Percentiles rank a stretch among this genome's conserved stretches.
These are phyloP conservation scores for Heterodera carotae DNA, from an alignment of 1,140 invertebrate species.

Conservation along the genomic window DNA sequence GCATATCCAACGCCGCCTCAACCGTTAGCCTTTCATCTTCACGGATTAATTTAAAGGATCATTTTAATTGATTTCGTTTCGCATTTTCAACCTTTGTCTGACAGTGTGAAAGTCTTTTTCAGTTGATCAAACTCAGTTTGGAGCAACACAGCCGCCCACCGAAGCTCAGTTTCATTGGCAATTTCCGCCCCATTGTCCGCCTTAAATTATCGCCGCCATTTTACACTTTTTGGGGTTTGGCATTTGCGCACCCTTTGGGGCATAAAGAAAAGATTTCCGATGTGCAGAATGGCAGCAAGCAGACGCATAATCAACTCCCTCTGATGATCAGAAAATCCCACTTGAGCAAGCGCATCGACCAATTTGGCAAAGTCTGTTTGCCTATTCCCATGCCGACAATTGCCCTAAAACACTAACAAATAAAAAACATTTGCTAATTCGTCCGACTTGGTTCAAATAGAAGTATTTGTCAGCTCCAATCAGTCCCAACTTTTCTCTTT, in stretches of 20 bases:
- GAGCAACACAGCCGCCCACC: slow-evolving; percentile 39
- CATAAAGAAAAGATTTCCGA: slow-evolving; percentile 43
- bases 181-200: slow-evolving; percentile 35
- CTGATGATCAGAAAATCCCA: slow-evolving; percentile 43
- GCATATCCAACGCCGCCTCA: slow-evolving; percentile 39
- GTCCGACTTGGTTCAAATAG: slow-evolving; percentile 46
- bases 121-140: slow-evolving; percentile 40
- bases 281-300: slow-evolving; percentile 37
- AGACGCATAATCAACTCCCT: slow-evolving; percentile 39
- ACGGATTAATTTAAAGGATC: neutral
- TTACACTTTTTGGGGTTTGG: neutral
- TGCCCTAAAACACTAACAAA: slow-evolving; percentile 32
- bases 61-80: neutral
- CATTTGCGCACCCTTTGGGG: slow-evolving; percentile 33
- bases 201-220: neutral
- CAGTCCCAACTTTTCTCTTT: slow-evolving; percentile 37
- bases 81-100: slow-evolving; percentile 3
- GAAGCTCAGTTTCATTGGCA: slow-evolving; percentile 42
- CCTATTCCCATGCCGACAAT: slow-evolving; percentile 6
- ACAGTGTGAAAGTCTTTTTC: slow-evolving; percentile 7
- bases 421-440: neutral
- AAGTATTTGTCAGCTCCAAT: slow-evolving; percentile 38
- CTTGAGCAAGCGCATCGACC: slow-evolving; percentile 17
- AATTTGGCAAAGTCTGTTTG: slow-evolving; percentile 28
- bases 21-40: slow-evolving; percentile 16